Base-by-base conservation (phyloP, 1,140 invertebrate genomes). In the Danaus melanippus region DNA sequence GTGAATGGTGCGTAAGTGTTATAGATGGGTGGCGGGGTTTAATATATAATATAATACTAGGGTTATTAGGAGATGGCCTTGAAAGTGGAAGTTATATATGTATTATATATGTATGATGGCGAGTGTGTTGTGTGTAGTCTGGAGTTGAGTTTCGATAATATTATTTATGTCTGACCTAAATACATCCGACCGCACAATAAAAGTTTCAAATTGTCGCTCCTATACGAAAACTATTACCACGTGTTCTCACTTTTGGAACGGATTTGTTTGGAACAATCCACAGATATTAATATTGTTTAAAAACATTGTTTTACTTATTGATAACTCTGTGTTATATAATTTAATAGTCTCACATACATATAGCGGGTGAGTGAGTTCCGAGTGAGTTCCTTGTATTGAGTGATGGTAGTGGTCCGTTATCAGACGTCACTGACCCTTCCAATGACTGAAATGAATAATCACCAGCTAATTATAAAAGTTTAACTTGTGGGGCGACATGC, bases 351-450 rank as follows among this genome's bases (percentile, higher is more conserved):
- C n/a, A 12, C 41, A 40, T 7, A 8, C 8, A 9, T 7, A 12
- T n/a, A 10, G 46, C 9, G 7, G 12, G 12, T 7, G 45, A 2
- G 17, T 47, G 15, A 32, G 21, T 32, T 32, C 6, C 21, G 21
- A 32, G 21, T 32, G 21, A 32, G 21, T 32, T 32, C 0, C 7
- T 32, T 32, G 7, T 32, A 32, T 3, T 47, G 8, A 32, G 46
- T 12, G 39, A 21, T 15, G 47, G 48, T 12, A 15, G 12, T 40
- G 17, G 58, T 60, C 12, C 50, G 57, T 54, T 68, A 71, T 68
- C 62, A 53, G 50, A 54, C 55, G 69, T 60, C 64, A 72, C 69
- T 72, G 69, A 72, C 69, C 69, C 65, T 58, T 67, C 53, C 67
- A 72, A 72, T 68, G 63, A 60, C 59, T 32, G 21, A 32, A 32